Percentiles rank a stretch among this genome's conserved stretches.
Evolutionary conservation across 1,140 invertebrate species (phyloP).

Genomic region (Panagrolaimus sp.): DNA sequence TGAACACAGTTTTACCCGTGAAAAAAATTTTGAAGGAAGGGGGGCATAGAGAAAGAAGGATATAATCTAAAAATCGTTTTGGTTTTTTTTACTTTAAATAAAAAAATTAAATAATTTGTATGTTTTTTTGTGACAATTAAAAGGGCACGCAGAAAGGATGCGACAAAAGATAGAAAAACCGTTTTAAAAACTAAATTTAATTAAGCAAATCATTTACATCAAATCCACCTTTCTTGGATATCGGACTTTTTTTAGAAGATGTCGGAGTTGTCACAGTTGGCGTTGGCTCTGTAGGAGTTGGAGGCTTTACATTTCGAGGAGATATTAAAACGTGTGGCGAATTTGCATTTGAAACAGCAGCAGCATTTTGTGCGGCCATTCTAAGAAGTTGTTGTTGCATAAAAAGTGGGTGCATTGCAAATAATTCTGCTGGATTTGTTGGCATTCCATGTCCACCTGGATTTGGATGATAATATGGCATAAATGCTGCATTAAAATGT

Average conservation of each 20-base stretch:
- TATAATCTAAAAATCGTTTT: too few species aligned
- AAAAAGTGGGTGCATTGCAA: not conserved
- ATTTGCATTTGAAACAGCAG: not conserved
- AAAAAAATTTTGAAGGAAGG: too few species aligned
- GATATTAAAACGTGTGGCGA: not conserved
- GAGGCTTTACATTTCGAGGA: not conserved
- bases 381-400: not conserved
- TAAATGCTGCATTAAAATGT: not conserved
- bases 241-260: conserved; percentile 4
- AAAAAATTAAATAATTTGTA: too few species aligned
- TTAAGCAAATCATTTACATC: conserved; percentile 13
- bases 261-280: conserved; percentile 1
- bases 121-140: too few species aligned
- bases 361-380: not conserved
- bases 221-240: conserved; percentile 17
- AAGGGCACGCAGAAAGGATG: too few species aligned
- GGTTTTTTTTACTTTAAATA: too few species aligned
- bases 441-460: not conserved
- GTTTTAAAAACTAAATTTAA: too few species aligned
- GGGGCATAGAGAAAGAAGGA: too few species aligned
- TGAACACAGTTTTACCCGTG: too few species aligned
- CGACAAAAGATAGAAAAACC: too few species aligned
- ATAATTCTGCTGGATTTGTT: not conserved
- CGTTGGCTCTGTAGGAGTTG: not conserved
- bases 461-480: not conserved